A percentile compares a stretch with the other conserved stretches of the same genome.
These are phyloP conservation scores for Tinea trinotella DNA, from an alignment of 2,888 invertebrate species.

Conservation along the genomic window DNA sequence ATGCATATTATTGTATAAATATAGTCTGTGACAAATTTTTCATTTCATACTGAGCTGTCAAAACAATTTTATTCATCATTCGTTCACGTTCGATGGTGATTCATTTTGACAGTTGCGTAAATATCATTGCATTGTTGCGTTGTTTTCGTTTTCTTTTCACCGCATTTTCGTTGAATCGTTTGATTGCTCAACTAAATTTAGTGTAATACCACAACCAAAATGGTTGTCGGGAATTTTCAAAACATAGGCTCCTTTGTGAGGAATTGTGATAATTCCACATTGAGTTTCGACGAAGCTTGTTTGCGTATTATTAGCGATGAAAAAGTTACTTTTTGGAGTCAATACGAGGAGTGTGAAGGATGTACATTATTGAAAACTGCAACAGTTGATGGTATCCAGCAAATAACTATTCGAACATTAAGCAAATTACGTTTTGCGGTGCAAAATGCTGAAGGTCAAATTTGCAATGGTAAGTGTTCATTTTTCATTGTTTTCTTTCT, in stretches of 20 bases:
- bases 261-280: slow-evolving; percentile 41
- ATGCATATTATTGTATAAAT: no score
- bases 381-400: slow-evolving; percentile 30
- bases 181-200: slow-evolving; percentile 9
- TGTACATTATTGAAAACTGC: slow-evolving; percentile 41
- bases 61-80: not conserved
- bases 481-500: not conserved
- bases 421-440: slow-evolving; percentile 48
- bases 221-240: slow-evolving; percentile 35
- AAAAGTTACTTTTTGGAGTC: slow-evolving; percentile 49
- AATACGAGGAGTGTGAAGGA: slow-evolving; percentile 60
- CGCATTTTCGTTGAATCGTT: no score
- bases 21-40: not conserved
- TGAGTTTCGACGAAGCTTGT: slow-evolving; percentile 59
- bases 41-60: not conserved
- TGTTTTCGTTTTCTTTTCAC: not conserved
- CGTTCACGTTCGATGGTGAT: not conserved
- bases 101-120: not conserved
- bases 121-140: not conserved
- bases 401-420: slow-evolving; percentile 41
- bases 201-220: not conserved
- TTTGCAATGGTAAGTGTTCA: slow-evolving; percentile 49
- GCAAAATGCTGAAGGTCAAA: slow-evolving; percentile 33
- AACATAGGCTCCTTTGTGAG: slow-evolving; percentile 53
- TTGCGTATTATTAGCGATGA: slow-evolving; percentile 46